Conservation (phyloP, 2,797 vertebrate genomes). For the Mormyrus proboscirostris region DNA sequence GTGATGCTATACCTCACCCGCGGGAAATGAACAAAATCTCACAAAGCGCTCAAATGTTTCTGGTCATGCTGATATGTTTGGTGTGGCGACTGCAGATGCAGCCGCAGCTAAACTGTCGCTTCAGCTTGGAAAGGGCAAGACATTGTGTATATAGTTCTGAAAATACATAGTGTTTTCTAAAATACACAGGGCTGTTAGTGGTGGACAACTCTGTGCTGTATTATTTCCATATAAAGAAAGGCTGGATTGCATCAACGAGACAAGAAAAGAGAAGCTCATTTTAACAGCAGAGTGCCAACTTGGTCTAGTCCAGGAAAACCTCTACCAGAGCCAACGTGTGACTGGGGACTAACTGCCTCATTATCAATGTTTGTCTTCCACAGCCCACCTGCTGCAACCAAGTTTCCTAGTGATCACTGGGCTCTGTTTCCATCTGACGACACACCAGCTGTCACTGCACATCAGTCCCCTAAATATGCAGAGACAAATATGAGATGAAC, state of each 20-base stretch:
- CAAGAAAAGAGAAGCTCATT: neutral
- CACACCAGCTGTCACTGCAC: neutral
- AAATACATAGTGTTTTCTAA: neutral
- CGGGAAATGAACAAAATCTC: conserved; percentile 9
- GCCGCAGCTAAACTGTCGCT: neutral
- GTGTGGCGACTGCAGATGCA: neutral
- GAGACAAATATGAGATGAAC: neutral
- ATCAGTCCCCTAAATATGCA: conserved; percentile 5
- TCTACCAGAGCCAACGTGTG: conserved; percentile 48
- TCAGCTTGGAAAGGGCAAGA: neutral
- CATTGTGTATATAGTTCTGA: neutral
- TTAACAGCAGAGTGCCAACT: neutral
- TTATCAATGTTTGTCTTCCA: conserved; percentile 54
- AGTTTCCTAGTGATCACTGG: neutral
- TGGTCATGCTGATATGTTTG: neutral
- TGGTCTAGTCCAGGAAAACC: conserved; percentile 35
- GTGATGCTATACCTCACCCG: neutral
- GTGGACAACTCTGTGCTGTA: neutral
- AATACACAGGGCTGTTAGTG: neutral
- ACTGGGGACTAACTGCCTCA: conserved; percentile 56
- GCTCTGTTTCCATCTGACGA: conserved; percentile 7
- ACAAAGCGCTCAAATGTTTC: neutral
- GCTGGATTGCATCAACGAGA: neutral
- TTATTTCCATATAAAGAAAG: neutral
- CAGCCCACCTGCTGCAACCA: conserved; percentile 25